A percentile compares a stretch with the other conserved stretches of the same genome.
phyloP scores from a whole-genome alignment of 2,113 vertebrate species.

The Rhegmatorhina hoffmannsi region DNA sequence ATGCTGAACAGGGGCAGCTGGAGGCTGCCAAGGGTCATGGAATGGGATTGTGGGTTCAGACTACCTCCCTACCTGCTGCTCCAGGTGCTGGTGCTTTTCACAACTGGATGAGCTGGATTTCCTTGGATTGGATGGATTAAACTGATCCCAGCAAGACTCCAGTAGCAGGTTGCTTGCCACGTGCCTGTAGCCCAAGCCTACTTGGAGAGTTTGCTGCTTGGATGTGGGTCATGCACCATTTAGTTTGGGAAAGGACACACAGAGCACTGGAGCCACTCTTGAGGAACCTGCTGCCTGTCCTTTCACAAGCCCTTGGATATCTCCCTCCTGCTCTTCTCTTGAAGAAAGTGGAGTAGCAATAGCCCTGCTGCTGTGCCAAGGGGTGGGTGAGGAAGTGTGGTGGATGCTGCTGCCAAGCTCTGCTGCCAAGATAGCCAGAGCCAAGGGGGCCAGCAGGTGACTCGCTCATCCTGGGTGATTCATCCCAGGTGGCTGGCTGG shows the following conservation, averaged over 20 bases:
- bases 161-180: neutral
- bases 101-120: neutral
- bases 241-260: neutral
- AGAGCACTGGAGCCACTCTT: neutral
- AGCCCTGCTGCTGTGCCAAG: neutral
- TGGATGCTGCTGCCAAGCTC: neutral
- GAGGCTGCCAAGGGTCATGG: neutral
- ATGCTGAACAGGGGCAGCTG: rapidly evolving
- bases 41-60: neutral
- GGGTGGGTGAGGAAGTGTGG: neutral
- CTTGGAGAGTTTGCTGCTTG: rapidly evolving
- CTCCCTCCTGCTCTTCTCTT: neutral
- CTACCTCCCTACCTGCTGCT: neutral
- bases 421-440: neutral
- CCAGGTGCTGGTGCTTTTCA: neutral
- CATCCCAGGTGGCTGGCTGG: neutral
- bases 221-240: neutral
- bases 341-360: neutral
- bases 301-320: neutral
- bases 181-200: rapidly evolving
- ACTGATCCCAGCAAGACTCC: rapidly evolving
- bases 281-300: neutral
- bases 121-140: neutral
- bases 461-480: neutral
- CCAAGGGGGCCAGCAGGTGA: neutral